Base-by-base conservation (phyloP, 2,888 invertebrate genomes). In the Actias luna region DNA sequence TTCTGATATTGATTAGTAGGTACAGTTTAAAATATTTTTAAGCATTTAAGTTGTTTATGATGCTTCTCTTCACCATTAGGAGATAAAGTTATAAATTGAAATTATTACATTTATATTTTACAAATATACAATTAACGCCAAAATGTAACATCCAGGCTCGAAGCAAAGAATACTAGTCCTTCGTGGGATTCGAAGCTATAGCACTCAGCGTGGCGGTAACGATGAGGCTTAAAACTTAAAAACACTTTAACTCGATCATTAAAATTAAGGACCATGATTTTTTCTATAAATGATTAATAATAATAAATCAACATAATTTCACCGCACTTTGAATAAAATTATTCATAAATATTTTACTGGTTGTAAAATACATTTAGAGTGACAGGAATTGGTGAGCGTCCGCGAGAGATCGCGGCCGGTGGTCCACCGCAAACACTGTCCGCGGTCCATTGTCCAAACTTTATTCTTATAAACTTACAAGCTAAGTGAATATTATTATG, bases 401-500 rank as follows among this genome's bases (percentile, higher is more conserved):
- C 63, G 62, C 50, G 72, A 68, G 63, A 66, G 62, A 57, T 69
- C 87, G 63, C 73, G 84, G 82, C 80, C 79, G 90, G 89, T 90
- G 88, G 89, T 88, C 89, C 76, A 74, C 83, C 81, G 83, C 87
- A 87, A 88, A 89, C 85, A 85, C 72, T 67, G 74, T 69, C 77
- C 74, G 71, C 75, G 68, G 65, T 29, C 77, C 80, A 85, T 84
- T 86, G 87, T 88, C 83, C 86, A 82, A 81, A 84, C 81, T 85
- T 88, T 86, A 85, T 83, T 83, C 82, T 83, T 83, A 74, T 78
- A 78, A 77, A 74, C 77, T 59, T 74, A 79, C 75, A 75, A 74
- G 77, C 63, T 66, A 60, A 65, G 57, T 65, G 61, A 64, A 58
- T 63, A 46, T 63, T 63, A 61, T 63, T 64, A 60, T 65, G 61